Evolutionary conservation across 2,797 vertebrate genomes (phyloP).

Genomic region (Pipistrellus nathusii): DNA sequence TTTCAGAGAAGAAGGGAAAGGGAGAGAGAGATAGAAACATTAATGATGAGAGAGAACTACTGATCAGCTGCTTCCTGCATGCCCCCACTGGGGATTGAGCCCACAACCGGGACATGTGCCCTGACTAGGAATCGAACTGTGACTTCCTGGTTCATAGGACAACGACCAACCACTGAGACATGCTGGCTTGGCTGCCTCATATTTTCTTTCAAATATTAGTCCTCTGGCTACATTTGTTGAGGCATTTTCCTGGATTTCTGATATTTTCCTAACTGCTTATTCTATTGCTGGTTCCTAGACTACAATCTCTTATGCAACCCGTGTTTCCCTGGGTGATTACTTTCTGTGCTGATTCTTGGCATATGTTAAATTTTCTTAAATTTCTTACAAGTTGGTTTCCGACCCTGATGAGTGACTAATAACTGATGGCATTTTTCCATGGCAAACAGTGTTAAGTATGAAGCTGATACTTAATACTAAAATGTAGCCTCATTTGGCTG

Average conservation of each 20-base stretch:
- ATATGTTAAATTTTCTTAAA: slow-evolving; percentile 37
- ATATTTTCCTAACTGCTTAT: background rate
- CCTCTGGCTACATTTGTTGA: background rate
- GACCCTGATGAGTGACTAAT: background rate
- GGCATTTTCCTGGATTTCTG: background rate
- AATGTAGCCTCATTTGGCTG: background rate
- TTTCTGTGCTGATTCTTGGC: background rate
- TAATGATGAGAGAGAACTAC: too few relatives aligned
- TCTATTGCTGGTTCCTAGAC: background rate
- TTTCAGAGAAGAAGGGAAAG: too few relatives aligned
- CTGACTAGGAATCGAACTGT: too few relatives aligned
- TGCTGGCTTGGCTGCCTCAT: background rate
- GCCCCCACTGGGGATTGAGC: too few relatives aligned
- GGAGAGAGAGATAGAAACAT: too few relatives aligned
- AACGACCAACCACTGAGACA: too few relatives aligned
- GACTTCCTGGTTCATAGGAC: too few relatives aligned
- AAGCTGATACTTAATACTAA: background rate
- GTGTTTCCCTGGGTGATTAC: background rate
- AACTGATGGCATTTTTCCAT: background rate
- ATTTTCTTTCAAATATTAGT: background rate
- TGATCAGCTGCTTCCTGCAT: too few relatives aligned
- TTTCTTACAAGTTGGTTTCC: slow-evolving; percentile 41
- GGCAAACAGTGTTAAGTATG: background rate
- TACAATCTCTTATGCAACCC: background rate
- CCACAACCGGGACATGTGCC: too few relatives aligned